A percentile compares a stretch with the other conserved stretches of the same genome.
Conservation (phyloP, 1,140 invertebrate genomes). For the Wasmannia auropunctata region DNA sequence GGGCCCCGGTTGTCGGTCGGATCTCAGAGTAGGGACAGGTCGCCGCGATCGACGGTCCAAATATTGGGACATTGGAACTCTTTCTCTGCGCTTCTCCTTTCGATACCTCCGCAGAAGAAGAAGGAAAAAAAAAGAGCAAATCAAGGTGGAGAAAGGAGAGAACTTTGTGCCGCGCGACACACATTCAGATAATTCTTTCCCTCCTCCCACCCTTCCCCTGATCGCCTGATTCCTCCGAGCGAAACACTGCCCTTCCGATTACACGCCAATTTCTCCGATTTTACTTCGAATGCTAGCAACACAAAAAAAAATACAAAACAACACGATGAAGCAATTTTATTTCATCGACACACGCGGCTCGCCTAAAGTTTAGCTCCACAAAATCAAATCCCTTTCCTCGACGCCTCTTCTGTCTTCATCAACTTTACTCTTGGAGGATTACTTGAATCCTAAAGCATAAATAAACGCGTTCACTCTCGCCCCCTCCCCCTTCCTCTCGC, state of each 20-base stretch:
- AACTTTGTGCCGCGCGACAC: constrained; percentile 36
- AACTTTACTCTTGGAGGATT: constrained; percentile 30
- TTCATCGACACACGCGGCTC: background rate
- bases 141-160: constrained; percentile 34
- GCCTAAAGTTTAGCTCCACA: background rate
- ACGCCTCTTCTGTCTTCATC: constrained; percentile 38
- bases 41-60: constrained; percentile 77
- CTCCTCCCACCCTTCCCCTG: background rate
- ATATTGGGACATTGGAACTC: constrained; percentile 80
- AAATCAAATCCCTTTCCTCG: background rate
- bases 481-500: background rate
- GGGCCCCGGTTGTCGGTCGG: constrained; percentile 61
- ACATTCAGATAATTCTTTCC: constrained; percentile 31
- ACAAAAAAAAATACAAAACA: background rate
- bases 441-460: constrained; percentile 47
- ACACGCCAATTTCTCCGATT: background rate
- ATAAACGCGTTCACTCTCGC: constrained; percentile 38
- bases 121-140: background rate
- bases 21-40: constrained; percentile 70
- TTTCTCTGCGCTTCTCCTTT: constrained; percentile 48
- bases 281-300: background rate
- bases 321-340: background rate
- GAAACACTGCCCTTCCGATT: background rate
- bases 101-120: constrained; percentile 33
- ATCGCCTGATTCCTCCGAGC: too few species aligned